Conservation (phyloP, 2,888 invertebrate genomes). For the Cenopis cana region DNA sequence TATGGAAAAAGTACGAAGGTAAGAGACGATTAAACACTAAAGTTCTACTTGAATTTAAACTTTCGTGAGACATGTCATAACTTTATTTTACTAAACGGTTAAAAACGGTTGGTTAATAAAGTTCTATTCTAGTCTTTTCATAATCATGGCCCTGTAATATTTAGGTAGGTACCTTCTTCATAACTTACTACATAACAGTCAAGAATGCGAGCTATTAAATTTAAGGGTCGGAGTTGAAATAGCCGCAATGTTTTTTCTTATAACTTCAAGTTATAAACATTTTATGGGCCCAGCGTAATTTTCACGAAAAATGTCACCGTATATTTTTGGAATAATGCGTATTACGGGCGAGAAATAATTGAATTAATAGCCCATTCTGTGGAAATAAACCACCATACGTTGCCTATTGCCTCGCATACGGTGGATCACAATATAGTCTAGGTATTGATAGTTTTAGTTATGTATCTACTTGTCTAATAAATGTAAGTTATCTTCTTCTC, state of each 20-base stretch:
- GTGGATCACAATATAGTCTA: no score
- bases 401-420: background rate
- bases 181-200: slow-evolving; percentile 41
- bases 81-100: no score
- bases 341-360: slow-evolving; percentile 30
- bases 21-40: no score
- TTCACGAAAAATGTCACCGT: slow-evolving; percentile 49
- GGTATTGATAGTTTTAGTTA: background rate
- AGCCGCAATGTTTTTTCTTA: slow-evolving; percentile 61
- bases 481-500: no score
- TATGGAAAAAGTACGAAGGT: no score
- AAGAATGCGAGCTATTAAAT: slow-evolving; percentile 52
- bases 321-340: slow-evolving; percentile 29
- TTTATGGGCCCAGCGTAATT: slow-evolving; percentile 58
- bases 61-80: no score
- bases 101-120: no score
- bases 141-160: no score
- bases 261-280: slow-evolving; percentile 63
- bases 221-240: slow-evolving; percentile 54
- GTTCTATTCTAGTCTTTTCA: no score
- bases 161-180: slow-evolving; percentile 22
- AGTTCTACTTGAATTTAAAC: no score
- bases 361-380: slow-evolving; percentile 18
- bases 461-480: no score
- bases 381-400: background rate